Evolutionary conservation across 2,888 invertebrate species (phyloP).

Genomic region (Drosophila quasianomalipes): DNA sequence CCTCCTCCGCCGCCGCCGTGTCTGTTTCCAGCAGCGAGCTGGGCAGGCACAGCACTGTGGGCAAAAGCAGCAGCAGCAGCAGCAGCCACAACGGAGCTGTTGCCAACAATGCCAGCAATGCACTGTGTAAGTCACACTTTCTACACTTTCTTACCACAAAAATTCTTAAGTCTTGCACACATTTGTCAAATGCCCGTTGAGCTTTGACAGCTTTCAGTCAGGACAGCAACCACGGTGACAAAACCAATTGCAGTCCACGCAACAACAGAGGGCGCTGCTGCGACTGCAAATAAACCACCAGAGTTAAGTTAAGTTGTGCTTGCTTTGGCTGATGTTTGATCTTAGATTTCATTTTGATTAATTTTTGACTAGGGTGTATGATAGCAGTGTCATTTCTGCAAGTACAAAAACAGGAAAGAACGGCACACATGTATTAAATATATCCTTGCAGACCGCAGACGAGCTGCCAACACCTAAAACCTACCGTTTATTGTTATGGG

Average conservation of each 20-base stretch:
- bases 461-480: too few species aligned
- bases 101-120: slow-evolving; percentile 54
- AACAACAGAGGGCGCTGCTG: slow-evolving; percentile 47
- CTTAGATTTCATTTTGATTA: too few species aligned
- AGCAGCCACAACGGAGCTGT: slow-evolving; percentile 19
- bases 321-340: background rate
- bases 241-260: background rate
- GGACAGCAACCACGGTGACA: slow-evolving; percentile 59
- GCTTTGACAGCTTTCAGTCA: slow-evolving; percentile 76
- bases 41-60: slow-evolving; percentile 68
- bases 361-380: accelerated
- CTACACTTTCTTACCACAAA: slow-evolving; percentile 4
- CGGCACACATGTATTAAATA: background rate
- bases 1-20: slow-evolving; percentile 47
- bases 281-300: too few species aligned
- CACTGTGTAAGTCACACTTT: slow-evolving; percentile 72
- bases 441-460: background rate
- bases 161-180: background rate
- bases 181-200: slow-evolving; percentile 29
- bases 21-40: slow-evolving; percentile 67
- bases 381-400: background rate
- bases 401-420: background rate
- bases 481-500: too few species aligned
- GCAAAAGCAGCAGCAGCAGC: slow-evolving; percentile 77
- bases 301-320: background rate